These are phyloP conservation scores for Ia io DNA, from an alignment of 2,113 vertebrate species.

Conservation along the genomic window DNA sequence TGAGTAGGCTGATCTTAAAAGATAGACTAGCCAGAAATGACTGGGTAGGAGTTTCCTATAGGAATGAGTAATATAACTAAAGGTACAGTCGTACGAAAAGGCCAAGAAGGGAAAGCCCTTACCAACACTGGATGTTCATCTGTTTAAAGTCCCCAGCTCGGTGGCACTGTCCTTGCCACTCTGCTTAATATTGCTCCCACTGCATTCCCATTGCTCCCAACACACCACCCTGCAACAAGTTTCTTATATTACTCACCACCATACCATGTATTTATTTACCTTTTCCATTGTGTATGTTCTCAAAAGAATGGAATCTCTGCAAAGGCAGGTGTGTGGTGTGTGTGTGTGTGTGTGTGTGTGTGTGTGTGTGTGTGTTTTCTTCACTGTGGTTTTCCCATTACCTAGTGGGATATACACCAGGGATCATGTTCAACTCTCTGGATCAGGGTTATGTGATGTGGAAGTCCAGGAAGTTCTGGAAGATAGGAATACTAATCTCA, in stretches of 20 bases:
- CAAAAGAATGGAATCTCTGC: background rate
- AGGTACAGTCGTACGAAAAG: background rate
- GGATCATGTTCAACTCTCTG: background rate
- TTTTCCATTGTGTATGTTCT: background rate
- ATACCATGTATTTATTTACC: background rate
- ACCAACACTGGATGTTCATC: background rate
- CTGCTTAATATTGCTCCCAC: background rate
- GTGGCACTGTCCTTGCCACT: background rate
- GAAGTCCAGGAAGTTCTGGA: background rate
- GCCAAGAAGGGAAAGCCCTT: background rate
- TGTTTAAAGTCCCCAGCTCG: no score
- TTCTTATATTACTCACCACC: background rate
- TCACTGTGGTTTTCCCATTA: background rate
- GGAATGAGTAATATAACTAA: background rate
- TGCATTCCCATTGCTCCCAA: background rate
- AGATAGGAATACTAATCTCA: background rate
- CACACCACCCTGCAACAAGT: fast-evolving
- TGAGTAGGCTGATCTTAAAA: background rate
- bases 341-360: fast-evolving
- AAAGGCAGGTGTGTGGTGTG: background rate
- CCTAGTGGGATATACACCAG: background rate
- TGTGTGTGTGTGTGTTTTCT: background rate
- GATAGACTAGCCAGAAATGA: background rate
- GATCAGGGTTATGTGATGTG: background rate
- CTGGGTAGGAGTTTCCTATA: fast-evolving